Conservation (phyloP, 2,888 invertebrate genomes). For the Papilio demoleus region DNA sequence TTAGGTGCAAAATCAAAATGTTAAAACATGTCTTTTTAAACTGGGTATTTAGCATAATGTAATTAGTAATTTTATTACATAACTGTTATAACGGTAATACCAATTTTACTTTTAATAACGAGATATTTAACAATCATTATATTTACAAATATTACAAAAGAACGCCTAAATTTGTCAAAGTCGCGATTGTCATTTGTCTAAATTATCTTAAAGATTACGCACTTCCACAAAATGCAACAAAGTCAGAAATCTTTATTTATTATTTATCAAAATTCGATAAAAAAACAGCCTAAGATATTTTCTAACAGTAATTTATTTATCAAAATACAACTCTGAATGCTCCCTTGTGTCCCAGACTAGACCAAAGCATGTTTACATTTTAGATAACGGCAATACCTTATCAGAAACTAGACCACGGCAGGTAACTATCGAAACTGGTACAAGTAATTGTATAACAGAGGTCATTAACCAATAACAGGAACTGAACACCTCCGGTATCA, state of each 20-base stretch:
- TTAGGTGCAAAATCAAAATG: not conserved
- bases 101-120: not conserved
- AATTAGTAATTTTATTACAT: constrained; percentile 16
- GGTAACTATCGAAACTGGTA: constrained; percentile 33
- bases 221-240: not conserved
- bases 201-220: too few relatives aligned
- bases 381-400: constrained; percentile 30
- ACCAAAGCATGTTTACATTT: constrained; percentile 17
- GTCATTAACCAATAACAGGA: constrained; percentile 39
- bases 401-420: constrained; percentile 22
- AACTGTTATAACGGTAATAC: constrained; percentile 19
- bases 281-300: too few relatives aligned
- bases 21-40: constrained; percentile 5
- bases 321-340: not conserved
- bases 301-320: too few relatives aligned
- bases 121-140: not conserved
- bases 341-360: not conserved
- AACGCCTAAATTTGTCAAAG: too few relatives aligned
- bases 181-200: too few relatives aligned
- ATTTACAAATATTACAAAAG: not conserved
- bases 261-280: not conserved
- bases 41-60: not conserved
- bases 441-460: constrained; percentile 39
- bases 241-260: too few relatives aligned
- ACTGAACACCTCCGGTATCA: constrained; percentile 37